phyloP scores from a whole-genome alignment of 1,140 invertebrate genomes.

The Camponotus vicinus region DNA sequence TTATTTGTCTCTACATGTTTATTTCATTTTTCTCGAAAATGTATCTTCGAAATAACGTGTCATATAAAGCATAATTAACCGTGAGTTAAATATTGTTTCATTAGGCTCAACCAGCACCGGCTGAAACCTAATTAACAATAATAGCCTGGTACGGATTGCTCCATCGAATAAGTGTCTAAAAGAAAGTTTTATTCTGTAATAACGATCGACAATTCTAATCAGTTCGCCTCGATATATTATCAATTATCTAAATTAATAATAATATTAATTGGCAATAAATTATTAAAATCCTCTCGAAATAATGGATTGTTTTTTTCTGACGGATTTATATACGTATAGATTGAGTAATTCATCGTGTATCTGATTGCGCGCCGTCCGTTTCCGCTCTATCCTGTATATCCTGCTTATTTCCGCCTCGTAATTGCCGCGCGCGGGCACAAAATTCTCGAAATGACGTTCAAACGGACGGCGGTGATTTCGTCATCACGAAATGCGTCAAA shows the following conservation, averaged over 20 bases:
- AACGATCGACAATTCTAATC: neutral
- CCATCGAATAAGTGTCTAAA: neutral
- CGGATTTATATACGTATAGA: neutral
- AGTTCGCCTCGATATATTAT: neutral
- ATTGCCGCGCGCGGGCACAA: neutral
- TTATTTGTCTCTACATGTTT: too few relatives aligned
- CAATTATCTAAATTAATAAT: neutral
- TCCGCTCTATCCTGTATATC: neutral
- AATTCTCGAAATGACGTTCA: slow-evolving; percentile 18
- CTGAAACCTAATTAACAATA: slow-evolving; percentile 33
- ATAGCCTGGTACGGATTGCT: neutral
- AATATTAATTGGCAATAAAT: neutral
- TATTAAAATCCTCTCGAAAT: neutral
- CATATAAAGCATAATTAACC: neutral
- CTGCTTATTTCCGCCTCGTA: neutral
- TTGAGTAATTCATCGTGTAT: neutral
- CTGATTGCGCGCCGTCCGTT: slow-evolving; percentile 3
- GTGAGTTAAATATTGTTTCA: slow-evolving; percentile 6
- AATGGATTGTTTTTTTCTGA: neutral
- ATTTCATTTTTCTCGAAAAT: too few relatives aligned
- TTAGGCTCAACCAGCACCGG: slow-evolving; percentile 17
- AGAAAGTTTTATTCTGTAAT: neutral
- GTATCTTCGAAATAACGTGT: neutral
- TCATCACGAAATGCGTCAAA: slow-evolving; percentile 54
- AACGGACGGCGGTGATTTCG: slow-evolving; percentile 21